Conservation (phyloP, 2,888 invertebrate genomes). For the Watsonalla cultraria region DNA sequence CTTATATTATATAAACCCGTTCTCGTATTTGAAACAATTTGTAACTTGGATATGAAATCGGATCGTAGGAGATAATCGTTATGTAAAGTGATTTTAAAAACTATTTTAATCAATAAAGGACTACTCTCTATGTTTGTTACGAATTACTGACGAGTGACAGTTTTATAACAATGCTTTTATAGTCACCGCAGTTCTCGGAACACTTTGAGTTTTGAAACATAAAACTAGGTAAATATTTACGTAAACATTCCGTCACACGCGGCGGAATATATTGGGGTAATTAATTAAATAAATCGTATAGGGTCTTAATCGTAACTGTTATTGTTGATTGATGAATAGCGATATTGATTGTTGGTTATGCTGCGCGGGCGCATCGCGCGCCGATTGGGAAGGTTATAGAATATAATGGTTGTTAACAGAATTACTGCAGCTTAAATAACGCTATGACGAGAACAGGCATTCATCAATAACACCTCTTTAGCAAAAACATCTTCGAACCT, state of each 20-base stretch:
- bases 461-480: not conserved
- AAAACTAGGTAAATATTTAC: slow-evolving; percentile 4
- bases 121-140: too few relatives aligned
- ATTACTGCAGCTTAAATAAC: slow-evolving; percentile 14
- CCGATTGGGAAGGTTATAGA: slow-evolving; percentile 21
- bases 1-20: too few relatives aligned
- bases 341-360: slow-evolving; percentile 43
- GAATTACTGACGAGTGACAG: too few relatives aligned
- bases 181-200: too few relatives aligned
- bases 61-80: too few relatives aligned
- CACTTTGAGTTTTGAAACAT: not conserved
- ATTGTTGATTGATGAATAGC: slow-evolving; percentile 55
- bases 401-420: slow-evolving; percentile 27
- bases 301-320: slow-evolving; percentile 30
- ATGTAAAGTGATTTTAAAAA: too few relatives aligned
- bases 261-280: slow-evolving; percentile 30
- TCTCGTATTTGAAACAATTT: too few relatives aligned
- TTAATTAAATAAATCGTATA: slow-evolving; percentile 26
- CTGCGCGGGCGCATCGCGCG: slow-evolving; percentile 12
- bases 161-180: too few relatives aligned
- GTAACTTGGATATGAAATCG: too few relatives aligned
- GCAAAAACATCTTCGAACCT: too few relatives aligned
- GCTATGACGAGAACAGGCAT: slow-evolving; percentile 4
- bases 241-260: slow-evolving; percentile 23
- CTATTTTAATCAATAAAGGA: too few relatives aligned